Percentiles rank a stretch among this genome's conserved stretches.
Evolutionary conservation across 2,888 invertebrate genomes (phyloP).

Genomic region (Lepidochitona cinerea): DNA sequence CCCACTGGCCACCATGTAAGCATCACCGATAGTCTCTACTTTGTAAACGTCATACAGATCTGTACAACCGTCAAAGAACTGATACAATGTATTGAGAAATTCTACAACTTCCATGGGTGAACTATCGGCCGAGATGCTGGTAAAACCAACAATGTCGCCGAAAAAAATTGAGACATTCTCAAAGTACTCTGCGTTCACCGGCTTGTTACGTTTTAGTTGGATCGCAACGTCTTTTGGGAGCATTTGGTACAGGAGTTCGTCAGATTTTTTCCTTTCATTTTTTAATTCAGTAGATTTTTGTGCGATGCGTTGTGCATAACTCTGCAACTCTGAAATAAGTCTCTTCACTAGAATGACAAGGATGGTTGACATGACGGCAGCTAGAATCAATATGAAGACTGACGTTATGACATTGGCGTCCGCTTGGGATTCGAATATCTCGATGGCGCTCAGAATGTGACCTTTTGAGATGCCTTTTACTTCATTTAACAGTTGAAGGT

Average conservation of each 20-base stretch:
- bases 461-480: slow-evolving; percentile 12
- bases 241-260: slow-evolving; percentile 12
- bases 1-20: slow-evolving; percentile 12
- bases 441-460: slow-evolving; percentile 16
- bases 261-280: slow-evolving; percentile 12
- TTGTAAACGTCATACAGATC: slow-evolving; percentile 1
- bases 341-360: slow-evolving; percentile 26
- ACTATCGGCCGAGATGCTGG: slow-evolving; percentile 7
- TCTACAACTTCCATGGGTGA: slow-evolving; percentile 19
- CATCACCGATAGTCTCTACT: slow-evolving; percentile 12
- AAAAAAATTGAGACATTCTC: slow-evolving; percentile 12
- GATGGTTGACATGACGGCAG: slow-evolving; percentile 25
- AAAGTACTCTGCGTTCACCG: slow-evolving; percentile 12
- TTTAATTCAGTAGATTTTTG: slow-evolving; percentile 30
- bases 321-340: slow-evolving; percentile 32
- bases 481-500: slow-evolving; percentile 21
- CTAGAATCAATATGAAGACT: slow-evolving; percentile 22
- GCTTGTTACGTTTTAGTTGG: background rate
- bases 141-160: slow-evolving; percentile 15
- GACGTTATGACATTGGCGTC: slow-evolving; percentile 22
- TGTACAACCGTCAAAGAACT: slow-evolving; percentile 5
- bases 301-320: slow-evolving; percentile 30
- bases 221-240: slow-evolving; percentile 11
- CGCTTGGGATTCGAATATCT: slow-evolving; percentile 8
- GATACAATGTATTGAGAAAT: slow-evolving; percentile 17